Conservation (phyloP, 92 coral and sea anemone species). For the Nematostella vectensis region DNA sequence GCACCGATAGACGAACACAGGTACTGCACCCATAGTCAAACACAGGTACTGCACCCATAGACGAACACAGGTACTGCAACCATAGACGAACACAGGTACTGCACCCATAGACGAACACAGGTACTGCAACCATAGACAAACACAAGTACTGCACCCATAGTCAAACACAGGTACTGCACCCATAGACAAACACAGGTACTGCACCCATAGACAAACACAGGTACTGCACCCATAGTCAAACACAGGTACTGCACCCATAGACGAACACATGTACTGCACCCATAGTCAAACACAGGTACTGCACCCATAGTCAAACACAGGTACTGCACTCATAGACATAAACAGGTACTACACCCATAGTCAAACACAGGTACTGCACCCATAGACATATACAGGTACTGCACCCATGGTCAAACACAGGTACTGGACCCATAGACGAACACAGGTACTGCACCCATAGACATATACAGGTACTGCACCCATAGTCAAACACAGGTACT, state of each 20-base stretch:
- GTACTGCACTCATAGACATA: conserved; percentile 2
- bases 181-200: conserved; percentile 74
- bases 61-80: not conserved
- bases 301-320: conserved; percentile 50
- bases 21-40: conserved; percentile 60
- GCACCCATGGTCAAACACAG: not conserved
- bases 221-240: conserved; percentile 1
- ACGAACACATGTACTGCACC: too few relatives aligned
- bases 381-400: conserved; percentile 42
- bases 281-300: conserved; percentile 73
- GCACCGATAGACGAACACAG: too few relatives aligned
- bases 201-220: conserved; percentile 50
- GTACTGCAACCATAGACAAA: conserved; percentile 2
- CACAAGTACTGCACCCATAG: not conserved
- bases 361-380: conserved; percentile 76
- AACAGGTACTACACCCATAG: not conserved
- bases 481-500: conserved; percentile 43
- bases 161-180: too few relatives aligned
- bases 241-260: not conserved
- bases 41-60: conserved; percentile 18
- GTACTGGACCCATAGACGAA: not conserved
- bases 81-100: too few relatives aligned
- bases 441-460: conserved; percentile 85
- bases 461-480: conserved; percentile 70
- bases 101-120: conserved; percentile 51